These are phyloP conservation scores for Terrapene triunguis DNA, from an alignment of 2,113 vertebrate genomes.

Conservation along the genomic window DNA sequence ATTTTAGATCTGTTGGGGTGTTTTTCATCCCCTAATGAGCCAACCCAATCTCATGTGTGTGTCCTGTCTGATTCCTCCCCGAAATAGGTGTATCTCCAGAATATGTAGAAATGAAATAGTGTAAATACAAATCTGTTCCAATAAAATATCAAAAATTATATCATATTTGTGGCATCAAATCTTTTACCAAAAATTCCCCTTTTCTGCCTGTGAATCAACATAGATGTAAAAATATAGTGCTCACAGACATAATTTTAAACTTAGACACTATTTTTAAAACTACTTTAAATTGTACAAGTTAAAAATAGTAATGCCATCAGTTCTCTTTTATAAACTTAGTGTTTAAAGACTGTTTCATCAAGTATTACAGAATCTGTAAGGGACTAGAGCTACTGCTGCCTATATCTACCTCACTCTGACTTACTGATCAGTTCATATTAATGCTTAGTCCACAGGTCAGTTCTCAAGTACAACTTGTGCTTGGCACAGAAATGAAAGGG, in stretches of 20 bases:
- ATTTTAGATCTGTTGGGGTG: slow-evolving; percentile 1
- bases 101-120: background rate
- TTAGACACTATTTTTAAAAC: background rate
- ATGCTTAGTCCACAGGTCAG: background rate
- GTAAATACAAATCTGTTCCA: background rate
- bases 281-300: slow-evolving; percentile 23
- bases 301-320: slow-evolving; percentile 53
- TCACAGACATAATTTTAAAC: background rate
- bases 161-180: background rate
- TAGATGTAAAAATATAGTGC: background rate
- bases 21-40: slow-evolving; percentile 38
- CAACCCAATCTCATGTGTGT: slow-evolving; percentile 1
- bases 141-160: background rate
- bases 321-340: background rate
- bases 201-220: background rate
- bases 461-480: background rate
- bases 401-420: slow-evolving; percentile 2
- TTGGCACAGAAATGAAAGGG: slow-evolving; percentile 16
- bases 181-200: background rate
- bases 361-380: slow-evolving; percentile 40
- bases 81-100: background rate
- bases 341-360: slow-evolving; percentile 37
- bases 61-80: slow-evolving; percentile 44
- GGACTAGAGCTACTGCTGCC: slow-evolving; percentile 13
- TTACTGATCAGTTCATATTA: background rate